Evolutionary conservation across 1,140 invertebrate species (phyloP).

Genomic region (Zaprionus capensis): DNA sequence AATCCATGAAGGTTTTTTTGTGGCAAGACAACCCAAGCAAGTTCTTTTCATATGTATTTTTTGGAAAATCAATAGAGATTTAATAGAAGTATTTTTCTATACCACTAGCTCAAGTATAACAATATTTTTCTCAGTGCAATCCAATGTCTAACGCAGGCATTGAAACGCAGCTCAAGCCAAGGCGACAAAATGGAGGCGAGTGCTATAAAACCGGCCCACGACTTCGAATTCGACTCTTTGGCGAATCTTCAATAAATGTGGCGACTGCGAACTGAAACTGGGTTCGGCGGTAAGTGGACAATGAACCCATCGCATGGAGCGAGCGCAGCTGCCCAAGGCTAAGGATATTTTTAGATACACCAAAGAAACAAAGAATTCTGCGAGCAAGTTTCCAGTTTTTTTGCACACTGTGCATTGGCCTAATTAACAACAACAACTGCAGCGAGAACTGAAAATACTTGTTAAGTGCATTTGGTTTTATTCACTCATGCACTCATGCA

Average conservation of each 20-base stretch:
- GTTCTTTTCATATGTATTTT: not conserved
- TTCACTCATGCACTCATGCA: slow-evolving; percentile 62
- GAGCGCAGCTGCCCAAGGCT: slow-evolving; percentile 47
- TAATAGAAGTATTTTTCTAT: no score
- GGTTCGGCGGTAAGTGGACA: slow-evolving; percentile 23
- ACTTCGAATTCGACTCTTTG: slow-evolving; percentile 2
- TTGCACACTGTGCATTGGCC: slow-evolving; percentile 59
- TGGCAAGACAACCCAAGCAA: no score
- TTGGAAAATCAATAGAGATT: no score
- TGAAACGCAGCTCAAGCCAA: not conserved
- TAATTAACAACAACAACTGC: slow-evolving; percentile 60
- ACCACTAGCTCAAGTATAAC: no score
- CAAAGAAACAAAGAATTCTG: slow-evolving; percentile 31
- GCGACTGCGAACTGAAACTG: not conserved
- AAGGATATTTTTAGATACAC: slow-evolving; percentile 70
- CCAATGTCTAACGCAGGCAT: not conserved
- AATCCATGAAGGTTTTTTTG: not conserved
- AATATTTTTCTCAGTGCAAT: not conserved
- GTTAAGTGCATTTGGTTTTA: slow-evolving; percentile 54
- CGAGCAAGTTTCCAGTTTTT: slow-evolving; percentile 22
- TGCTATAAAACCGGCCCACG: slow-evolving; percentile 34
- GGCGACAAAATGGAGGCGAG: slow-evolving; percentile 1
- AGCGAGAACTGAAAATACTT: slow-evolving; percentile 6
- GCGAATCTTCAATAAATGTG: not conserved
- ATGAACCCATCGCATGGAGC: slow-evolving; percentile 41